Base-by-base conservation (phyloP, 2,113 vertebrate species). In the Sardina pilchardus region DNA sequence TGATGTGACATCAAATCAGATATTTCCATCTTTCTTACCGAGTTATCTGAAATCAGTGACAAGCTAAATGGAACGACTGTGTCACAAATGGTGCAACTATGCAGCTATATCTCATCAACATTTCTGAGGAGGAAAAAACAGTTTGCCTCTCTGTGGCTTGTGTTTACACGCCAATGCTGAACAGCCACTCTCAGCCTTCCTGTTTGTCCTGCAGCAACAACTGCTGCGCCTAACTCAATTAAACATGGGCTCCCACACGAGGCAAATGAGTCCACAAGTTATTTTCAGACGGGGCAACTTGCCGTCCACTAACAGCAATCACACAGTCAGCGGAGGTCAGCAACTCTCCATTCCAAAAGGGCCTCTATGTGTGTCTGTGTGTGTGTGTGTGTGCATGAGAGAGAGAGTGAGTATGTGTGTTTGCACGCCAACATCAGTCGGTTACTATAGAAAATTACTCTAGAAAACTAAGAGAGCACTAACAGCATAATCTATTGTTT, bases 81-180 rank as follows among this genome's bases (percentile, higher is more conserved):
- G 30, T 34, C 30, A 71, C 26, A 30, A 67, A 67, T 67, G n/a
- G 10, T 67, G 59, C 59, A 67, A 67, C 2, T 67, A 30, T 67
- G 59, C 6, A 26, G 59, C 59, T 30, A 67, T 67, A 67, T 67
- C 59, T 67, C 59, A 67, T 67, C 59, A 67, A 10, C 24, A 53
- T 53, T 53, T 53, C 59, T 67, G 24, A 67, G n/a, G 19, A 17
- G 53, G 9, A 67, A 26, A 26, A 26, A 71, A 34, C 26, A 12
- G 63, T 71, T 71, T 71, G 63, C 63, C n/a, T 71, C 63, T 71
- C 63, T 71, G 59, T 67, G 59, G 59, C n/a, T n/a, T 26, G 59
- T 67, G 59, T 67, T 67, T 67, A 67, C 26, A 26, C 59, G 1
- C 59, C 10, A 26, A 67, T 67, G 59, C 59, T 26, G 26, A 71